Evolutionary conservation across 2,888 invertebrate genomes (phyloP).

Genomic region (Papilio demoleus): DNA sequence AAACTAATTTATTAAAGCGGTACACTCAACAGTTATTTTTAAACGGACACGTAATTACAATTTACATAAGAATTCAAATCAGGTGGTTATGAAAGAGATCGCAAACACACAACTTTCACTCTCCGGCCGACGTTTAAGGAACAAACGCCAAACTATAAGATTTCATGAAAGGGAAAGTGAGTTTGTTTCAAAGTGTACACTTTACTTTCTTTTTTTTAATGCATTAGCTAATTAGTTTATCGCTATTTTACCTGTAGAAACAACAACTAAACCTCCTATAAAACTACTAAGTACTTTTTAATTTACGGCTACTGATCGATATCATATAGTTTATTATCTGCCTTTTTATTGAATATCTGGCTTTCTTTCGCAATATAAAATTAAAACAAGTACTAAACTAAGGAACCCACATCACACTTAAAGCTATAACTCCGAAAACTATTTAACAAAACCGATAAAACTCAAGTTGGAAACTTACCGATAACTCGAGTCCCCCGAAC

Average conservation of each 20-base stretch:
- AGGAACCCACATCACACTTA: constrained; percentile 10
- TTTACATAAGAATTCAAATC: constrained; percentile 19
- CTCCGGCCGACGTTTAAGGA: constrained; percentile 10
- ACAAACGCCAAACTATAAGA: constrained; percentile 11
- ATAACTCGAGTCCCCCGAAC: neutral
- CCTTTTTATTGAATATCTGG: too few relatives aligned
- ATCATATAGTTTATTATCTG: too few relatives aligned
- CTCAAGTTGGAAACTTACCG: constrained; percentile 6
- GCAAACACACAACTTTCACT: constrained; percentile 15
- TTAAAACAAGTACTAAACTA: neutral
- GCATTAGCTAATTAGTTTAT: neutral
- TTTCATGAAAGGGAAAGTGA: constrained; percentile 20
- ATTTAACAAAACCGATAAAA: constrained; percentile 25
- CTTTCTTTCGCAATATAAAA: too few relatives aligned
- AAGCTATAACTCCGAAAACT: constrained; percentile 13
- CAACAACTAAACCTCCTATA: too few relatives aligned
- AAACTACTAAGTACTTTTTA: too few relatives aligned
- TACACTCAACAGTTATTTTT: constrained; percentile 27
- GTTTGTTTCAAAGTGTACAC: constrained; percentile 8
- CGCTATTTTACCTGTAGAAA: neutral
- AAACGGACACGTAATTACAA: constrained; percentile 43
- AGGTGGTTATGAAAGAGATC: constrained; percentile 14
- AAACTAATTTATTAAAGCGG: too few relatives aligned
- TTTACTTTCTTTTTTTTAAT: neutral
- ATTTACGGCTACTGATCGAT: too few relatives aligned